These are phyloP conservation scores for Rattus rattus DNA, from an alignment of 2,113 vertebrate genomes.

Conservation along the genomic window DNA sequence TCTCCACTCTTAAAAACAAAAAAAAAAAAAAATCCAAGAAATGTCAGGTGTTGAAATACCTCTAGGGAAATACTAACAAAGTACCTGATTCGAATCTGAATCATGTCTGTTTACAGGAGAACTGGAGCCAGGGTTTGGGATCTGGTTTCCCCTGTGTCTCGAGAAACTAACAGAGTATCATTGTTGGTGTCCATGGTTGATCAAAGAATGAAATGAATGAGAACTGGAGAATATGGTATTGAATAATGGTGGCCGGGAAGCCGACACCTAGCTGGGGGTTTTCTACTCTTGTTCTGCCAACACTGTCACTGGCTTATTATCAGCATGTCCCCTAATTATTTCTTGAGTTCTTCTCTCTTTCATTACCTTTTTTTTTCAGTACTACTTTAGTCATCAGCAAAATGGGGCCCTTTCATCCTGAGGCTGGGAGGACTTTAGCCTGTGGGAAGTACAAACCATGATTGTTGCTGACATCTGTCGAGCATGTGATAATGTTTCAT, in stretches of 20 bases:
- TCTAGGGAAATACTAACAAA: not conserved
- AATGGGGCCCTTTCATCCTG: not conserved
- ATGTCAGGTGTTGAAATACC: no score
- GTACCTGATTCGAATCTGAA: not conserved
- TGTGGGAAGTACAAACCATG: not conserved
- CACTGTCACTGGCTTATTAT: not conserved
- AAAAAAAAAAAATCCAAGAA: not conserved
- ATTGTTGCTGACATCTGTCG: conserved; percentile 39
- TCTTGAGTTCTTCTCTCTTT: not conserved
- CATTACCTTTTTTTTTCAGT: not conserved
- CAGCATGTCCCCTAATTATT: not conserved
- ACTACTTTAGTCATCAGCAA: conserved; percentile 7
- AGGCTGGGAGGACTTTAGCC: not conserved
- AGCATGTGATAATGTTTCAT: not conserved
- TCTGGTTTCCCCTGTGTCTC: not conserved
- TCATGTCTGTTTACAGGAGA: not conserved
- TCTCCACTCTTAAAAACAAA: not conserved
- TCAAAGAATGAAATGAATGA: not conserved
- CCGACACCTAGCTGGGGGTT: not conserved
- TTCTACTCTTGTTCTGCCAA: not conserved
- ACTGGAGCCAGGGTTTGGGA: fast-evolving
- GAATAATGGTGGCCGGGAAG: not conserved
- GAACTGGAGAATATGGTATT: not conserved
- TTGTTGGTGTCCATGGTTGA: not conserved
- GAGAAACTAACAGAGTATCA: not conserved